Percentiles rank a stretch among this genome's conserved stretches.
phyloP scores from a whole-genome alignment of 37 sponge, comb jelly and placozoan genomes.

The Cladorhizidae sp. region DNA sequence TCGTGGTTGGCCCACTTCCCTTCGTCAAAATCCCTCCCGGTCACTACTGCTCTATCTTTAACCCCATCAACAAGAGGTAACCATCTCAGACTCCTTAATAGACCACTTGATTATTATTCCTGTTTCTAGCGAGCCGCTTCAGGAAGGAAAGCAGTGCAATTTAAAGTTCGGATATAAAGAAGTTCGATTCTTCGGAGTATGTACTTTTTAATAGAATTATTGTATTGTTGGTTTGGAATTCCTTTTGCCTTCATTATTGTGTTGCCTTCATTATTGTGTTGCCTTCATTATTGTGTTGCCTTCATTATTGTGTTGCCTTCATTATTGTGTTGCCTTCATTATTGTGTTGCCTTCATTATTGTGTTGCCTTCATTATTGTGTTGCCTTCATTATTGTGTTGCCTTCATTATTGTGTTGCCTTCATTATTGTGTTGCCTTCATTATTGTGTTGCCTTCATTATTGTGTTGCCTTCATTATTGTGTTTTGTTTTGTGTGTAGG shows the following conservation, averaged over 20 bases:
- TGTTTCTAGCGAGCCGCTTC: slow-evolving; percentile 50
- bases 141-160: slow-evolving; percentile 71
- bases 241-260: background rate
- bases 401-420: background rate
- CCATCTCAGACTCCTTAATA: background rate
- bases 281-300: background rate
- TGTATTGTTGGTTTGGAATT: background rate
- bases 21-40: slow-evolving; percentile 86
- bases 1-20: slow-evolving; percentile 67
- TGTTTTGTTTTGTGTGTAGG: slow-evolving; percentile 24
- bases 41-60: slow-evolving; percentile 60
- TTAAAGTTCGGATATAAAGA: slow-evolving; percentile 77
- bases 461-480: background rate
- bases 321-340: background rate
- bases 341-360: no score
- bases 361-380: background rate
- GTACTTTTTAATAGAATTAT: background rate
- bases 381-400: background rate
- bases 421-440: background rate
- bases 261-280: background rate
- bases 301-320: background rate
- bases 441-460: background rate
- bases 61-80: slow-evolving; percentile 77
- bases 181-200: slow-evolving; percentile 74
- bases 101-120: background rate